These are phyloP conservation scores for Augochlorella aurata DNA, from an alignment of 2,888 invertebrate species.

Conservation along the genomic window DNA sequence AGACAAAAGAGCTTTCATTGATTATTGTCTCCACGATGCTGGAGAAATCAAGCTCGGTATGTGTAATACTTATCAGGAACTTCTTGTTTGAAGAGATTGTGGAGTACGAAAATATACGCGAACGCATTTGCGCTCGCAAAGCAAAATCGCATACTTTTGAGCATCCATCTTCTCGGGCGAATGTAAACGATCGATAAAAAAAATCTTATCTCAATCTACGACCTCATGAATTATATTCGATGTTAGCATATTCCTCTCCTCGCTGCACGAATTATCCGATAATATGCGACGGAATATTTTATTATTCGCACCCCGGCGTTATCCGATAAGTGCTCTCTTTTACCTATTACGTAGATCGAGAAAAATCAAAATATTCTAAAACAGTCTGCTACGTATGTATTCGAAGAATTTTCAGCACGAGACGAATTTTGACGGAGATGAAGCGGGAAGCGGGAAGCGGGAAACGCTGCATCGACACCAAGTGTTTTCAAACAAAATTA, in stretches of 20 bases:
- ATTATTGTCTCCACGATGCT: background rate
- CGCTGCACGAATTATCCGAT: constrained; percentile 9
- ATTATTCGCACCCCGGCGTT: constrained; percentile 1
- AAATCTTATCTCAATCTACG: constrained; percentile 51
- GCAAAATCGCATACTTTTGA: constrained; percentile 23
- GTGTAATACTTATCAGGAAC: constrained; percentile 7
- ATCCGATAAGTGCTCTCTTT: background rate
- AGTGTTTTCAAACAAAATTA: background rate
- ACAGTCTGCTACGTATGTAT: background rate
- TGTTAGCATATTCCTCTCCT: constrained; percentile 10
- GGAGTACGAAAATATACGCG: background rate
- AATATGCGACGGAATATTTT: constrained; percentile 34
- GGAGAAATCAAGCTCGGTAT: background rate
- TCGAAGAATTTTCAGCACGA: background rate
- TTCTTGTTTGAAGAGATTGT: constrained; percentile 10
- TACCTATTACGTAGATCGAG: background rate
- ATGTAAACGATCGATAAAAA: constrained; percentile 38
- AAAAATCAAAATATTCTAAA: background rate
- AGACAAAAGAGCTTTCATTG: background rate
- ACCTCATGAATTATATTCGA: constrained; percentile 37
- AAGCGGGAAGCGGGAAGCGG: background rate
- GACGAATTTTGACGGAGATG: too few species aligned
- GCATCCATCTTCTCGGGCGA: constrained; percentile 11
- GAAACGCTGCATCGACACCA: background rate
- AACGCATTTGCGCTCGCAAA: background rate